Evolutionary conservation across 2,113 vertebrate genomes (phyloP).

Genomic region (Piprites chloris): DNA sequence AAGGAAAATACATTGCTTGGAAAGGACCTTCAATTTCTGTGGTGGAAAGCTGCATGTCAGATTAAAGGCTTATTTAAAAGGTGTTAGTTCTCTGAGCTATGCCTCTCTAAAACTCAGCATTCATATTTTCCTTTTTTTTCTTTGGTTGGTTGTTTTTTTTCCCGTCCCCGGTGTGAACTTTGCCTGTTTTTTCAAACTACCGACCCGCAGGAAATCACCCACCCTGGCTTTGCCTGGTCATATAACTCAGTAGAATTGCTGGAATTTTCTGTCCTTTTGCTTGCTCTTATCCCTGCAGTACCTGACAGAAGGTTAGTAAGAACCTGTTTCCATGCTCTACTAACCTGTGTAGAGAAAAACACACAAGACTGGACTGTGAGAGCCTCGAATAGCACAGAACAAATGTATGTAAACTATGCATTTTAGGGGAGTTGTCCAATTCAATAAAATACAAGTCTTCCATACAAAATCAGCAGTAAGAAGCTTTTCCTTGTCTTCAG

Average conservation of each 20-base stretch:
- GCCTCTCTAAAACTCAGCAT: background rate
- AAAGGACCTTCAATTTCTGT: background rate
- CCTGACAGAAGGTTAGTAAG: background rate
- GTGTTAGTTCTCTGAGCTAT: background rate
- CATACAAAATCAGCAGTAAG: background rate
- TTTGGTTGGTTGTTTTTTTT: background rate
- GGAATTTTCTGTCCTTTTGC: background rate
- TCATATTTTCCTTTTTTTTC: background rate
- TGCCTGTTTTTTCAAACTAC: background rate
- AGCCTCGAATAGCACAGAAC: background rate
- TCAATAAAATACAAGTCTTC: background rate
- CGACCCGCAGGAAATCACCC: background rate
- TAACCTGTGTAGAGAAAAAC: background rate
- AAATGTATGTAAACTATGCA: background rate
- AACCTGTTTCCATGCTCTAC: background rate
- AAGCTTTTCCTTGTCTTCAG: background rate
- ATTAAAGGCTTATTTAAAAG: background rate
- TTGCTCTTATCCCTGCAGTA: background rate
- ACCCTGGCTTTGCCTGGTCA: background rate
- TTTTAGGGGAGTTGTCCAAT: background rate
- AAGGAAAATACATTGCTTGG: background rate
- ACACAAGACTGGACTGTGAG: background rate
- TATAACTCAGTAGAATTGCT: background rate
- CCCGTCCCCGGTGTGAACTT: background rate
- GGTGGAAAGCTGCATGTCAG: background rate